These are phyloP conservation scores for Natrix natrix DNA, from an alignment of 2,797 vertebrate species.

Conservation along the genomic window DNA sequence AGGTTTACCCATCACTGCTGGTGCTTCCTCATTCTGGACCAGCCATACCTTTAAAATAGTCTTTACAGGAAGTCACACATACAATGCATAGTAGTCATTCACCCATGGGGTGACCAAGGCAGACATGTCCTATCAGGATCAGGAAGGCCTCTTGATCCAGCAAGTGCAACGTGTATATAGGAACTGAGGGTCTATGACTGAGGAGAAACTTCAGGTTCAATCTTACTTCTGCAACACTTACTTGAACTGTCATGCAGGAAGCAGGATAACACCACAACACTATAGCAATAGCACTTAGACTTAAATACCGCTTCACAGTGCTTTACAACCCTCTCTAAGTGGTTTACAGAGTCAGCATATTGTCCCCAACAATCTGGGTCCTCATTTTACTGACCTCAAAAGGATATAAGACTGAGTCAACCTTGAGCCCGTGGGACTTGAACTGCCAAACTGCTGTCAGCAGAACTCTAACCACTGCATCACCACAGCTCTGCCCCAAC, in stretches of 20 bases:
- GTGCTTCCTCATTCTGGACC: neutral
- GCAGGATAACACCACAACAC: neutral
- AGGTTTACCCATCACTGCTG: neutral
- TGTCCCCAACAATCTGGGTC: no score
- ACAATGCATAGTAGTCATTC: neutral
- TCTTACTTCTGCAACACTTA: neutral
- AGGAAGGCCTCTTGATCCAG: neutral
- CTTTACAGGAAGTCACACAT: neutral
- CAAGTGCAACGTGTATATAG: neutral
- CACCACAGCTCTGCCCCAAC: no score
- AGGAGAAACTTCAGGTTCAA: neutral
- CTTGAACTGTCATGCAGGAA: neutral
- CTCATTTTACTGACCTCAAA: no score
- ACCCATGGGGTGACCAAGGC: neutral
- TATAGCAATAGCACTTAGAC: no score
- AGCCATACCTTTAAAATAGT: neutral
- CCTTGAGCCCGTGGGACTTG: no score
- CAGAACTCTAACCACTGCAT: no score
- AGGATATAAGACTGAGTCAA: no score
- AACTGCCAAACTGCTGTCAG: no score
- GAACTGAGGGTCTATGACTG: no score
- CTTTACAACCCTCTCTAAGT: no score
- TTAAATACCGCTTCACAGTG: no score
- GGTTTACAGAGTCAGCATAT: no score
- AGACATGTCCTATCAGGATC: neutral